Evolutionary conservation across 2,797 vertebrate species (phyloP), one percentile per base, ranked within the genome.

Genomic region (Naso thynnoides): DNA sequence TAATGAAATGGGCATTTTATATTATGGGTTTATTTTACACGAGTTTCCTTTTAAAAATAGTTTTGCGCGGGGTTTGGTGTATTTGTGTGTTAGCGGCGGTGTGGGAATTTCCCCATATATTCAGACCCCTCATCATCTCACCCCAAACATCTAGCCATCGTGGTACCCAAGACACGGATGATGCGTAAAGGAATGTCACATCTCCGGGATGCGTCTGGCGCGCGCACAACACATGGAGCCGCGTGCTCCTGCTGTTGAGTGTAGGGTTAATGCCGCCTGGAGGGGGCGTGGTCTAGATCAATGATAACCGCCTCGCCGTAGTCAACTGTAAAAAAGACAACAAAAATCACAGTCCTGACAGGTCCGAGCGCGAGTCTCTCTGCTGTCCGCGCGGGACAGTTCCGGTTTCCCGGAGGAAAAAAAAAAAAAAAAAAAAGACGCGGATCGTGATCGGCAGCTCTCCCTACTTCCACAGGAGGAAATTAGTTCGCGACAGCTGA

Each of bases 181-280:
- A 73, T 77, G 81, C 57, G 77, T 82, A 15, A 53, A 62, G 88
- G 91, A 89, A 93, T 87, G 91, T 78, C 66, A 76, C 86, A 74
- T 76, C 76, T 76, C 47, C 26, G 3, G 27, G 70, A 71, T 41
- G 66, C 5, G 60, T 67, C 67, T 55, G 18, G 56, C 26, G 53
- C 47, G 68, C 72, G 57, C 70, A 45, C 71, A 59, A 55, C 85
- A 82, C 74, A 86, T 66, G 73, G 73, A 80, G 68, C 64, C 45
- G 39, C 56, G 55, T 9, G 82, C 55, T 36, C 45, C 55, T 11
- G 77, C 59, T 33, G 79, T 39, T 54, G 68, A 84, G 86, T 86
- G 87, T 84, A 88, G 90, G 89, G 92, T 94, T 93, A 92, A 94
- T 62, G 33, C 70, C 41, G 56, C 69, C 45, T 6, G 73, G n/a